phyloP scores from a whole-genome alignment of 2,797 vertebrate genomes.

The Scolopax bukidnonensis region DNA sequence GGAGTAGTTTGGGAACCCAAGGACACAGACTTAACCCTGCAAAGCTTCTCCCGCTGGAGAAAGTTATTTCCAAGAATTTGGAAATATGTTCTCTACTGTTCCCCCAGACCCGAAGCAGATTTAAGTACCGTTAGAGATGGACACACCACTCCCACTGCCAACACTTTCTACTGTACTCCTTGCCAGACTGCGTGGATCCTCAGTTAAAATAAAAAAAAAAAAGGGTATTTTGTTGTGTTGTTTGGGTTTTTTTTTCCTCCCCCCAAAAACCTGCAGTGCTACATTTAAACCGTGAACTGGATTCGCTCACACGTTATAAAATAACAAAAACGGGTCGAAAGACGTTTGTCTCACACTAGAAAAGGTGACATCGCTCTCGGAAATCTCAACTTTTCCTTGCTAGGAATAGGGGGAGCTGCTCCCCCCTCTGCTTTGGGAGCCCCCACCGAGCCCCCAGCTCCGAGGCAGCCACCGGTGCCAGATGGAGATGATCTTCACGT shows the following conservation, averaged over 20 bases:
- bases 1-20: not conserved
- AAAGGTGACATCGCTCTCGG: constrained; percentile 35
- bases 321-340: not conserved
- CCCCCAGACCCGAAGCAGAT: constrained; percentile 15
- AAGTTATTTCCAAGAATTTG: constrained; percentile 1
- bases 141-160: not conserved
- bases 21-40: not conserved
- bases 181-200: not conserved
- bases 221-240: not conserved
- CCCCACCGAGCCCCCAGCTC: constrained; percentile 58
- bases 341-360: constrained; percentile 34
- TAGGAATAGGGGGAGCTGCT: constrained; percentile 42
- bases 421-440: constrained; percentile 62
- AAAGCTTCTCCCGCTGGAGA: not conserved
- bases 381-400: constrained; percentile 45
- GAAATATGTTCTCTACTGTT: not conserved
- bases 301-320: not conserved
- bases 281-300: constrained; percentile 25
- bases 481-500: constrained; percentile 67
- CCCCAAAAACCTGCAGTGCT: constrained; percentile 23
- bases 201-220: not conserved
- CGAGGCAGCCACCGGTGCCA: constrained; percentile 50
- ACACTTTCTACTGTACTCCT: not conserved
- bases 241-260: not conserved
- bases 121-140: constrained; percentile 17